Evolutionary conservation across 2,888 invertebrate species (phyloP).

Genomic region (Aphidoletes aphidimyza): DNA sequence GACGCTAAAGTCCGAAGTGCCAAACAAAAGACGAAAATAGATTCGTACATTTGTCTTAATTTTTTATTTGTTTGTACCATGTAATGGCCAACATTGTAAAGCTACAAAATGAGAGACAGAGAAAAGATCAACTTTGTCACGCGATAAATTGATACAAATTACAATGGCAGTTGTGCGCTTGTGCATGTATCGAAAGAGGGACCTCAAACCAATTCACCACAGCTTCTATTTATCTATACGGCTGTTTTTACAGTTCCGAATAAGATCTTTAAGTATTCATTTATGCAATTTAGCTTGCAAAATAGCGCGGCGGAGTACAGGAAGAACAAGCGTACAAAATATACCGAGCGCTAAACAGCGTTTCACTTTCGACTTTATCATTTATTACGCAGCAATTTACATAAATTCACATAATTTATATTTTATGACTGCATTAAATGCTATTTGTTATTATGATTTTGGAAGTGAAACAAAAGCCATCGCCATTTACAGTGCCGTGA

Average conservation of each 20-base stretch:
- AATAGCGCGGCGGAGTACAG: not conserved
- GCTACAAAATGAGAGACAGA: not conserved
- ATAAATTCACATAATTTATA: conserved; percentile 46
- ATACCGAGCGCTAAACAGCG: not conserved
- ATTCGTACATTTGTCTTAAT: not conserved
- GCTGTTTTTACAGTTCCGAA: not conserved
- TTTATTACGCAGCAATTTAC: conserved; percentile 34
- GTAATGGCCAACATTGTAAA: not conserved
- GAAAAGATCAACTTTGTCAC: not conserved
- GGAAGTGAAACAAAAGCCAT: not conserved
- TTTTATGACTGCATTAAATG: conserved; percentile 49
- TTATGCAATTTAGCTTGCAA: conserved; percentile 14
- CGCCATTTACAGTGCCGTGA: not conserved
- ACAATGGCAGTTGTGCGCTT: not conserved
- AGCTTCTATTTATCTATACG: not conserved
- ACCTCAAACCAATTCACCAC: conserved; percentile 24
- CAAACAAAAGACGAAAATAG: conserved; percentile 14
- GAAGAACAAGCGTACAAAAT: not conserved
- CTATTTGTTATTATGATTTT: conserved; percentile 12
- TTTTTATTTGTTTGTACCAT: not conserved
- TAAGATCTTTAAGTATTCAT: conserved; percentile 9
- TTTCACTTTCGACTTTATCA: not conserved
- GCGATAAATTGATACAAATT: conserved; percentile 46
- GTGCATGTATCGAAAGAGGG: not conserved
- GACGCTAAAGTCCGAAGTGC: not conserved